These are phyloP conservation scores for Potamilus streckersoni DNA, from an alignment of 1,140 invertebrate genomes.

Conservation along the genomic window DNA sequence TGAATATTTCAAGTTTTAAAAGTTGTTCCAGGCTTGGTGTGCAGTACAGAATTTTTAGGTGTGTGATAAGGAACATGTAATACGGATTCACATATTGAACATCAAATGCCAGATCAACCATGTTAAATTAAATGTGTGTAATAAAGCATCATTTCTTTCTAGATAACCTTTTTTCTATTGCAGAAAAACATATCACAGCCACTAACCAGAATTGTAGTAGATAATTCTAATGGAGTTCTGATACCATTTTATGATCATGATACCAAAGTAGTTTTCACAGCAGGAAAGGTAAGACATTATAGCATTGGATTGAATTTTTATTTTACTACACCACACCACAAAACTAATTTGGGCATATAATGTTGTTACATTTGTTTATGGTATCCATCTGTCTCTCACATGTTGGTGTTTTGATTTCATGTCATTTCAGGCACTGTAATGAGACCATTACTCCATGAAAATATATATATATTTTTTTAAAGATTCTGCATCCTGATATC, in stretches of 20 bases:
- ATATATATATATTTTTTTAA: too few species aligned
- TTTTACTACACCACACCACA: neutral
- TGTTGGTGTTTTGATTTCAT: neutral
- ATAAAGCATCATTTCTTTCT: too few species aligned
- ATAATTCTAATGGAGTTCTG: slow-evolving; percentile 91
- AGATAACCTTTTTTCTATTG: slow-evolving; percentile 9
- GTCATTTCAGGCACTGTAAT: neutral
- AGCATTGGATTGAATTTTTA: neutral
- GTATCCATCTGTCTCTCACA: neutral
- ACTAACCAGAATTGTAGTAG: slow-evolving; percentile 85
- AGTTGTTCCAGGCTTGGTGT: too few species aligned
- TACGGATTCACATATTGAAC: too few species aligned
- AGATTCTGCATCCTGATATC: too few species aligned
- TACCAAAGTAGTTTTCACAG: slow-evolving; percentile 92
- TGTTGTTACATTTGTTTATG: neutral
- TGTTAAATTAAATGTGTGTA: too few species aligned
- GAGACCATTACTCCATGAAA: too few species aligned
- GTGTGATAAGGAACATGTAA: too few species aligned
- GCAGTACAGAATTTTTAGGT: too few species aligned
- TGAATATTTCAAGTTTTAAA: too few species aligned
- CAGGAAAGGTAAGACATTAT: slow-evolving; percentile 86
- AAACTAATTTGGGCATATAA: neutral
- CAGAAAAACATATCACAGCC: slow-evolving; percentile 80
- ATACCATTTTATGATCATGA: slow-evolving; percentile 95
- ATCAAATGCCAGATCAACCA: too few species aligned